Base-by-base conservation (phyloP, 2,113 vertebrate genomes). In the Felis chaus region DNA sequence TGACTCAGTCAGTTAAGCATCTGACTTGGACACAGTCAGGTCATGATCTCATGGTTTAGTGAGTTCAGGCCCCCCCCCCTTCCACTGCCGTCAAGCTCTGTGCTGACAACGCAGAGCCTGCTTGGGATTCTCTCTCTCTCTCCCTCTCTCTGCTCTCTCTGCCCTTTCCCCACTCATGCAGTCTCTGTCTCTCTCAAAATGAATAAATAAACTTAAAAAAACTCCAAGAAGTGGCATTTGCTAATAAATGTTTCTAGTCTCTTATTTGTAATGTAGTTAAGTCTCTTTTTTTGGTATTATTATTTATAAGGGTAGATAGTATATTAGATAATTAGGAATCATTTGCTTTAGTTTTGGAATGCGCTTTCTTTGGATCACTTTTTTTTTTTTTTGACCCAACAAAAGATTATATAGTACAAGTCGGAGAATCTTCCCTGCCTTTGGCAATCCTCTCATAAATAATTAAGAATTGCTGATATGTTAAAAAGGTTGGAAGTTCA, bases 291-390 rank as follows among this genome's bases (percentile, higher is more conserved):
- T 96, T 93, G 95, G 7, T 85, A 18, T 48, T 89, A 81, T 57
- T 45, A 23, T 68, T 16, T 82, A 4, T 86, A 18, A 88, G 29
- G 4, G 7, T 61, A 79, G 21, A 57, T 90, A 74, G 16, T 89
- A 33, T 89, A 48, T 79, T 97, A 41, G 39, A 41, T 95, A 78
- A 85, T 69, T 95, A 45, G 39, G 45, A 80, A 82, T 97, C 27
- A 81, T 89, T 93, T 95, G 15, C 33, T 91, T 98, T 94, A 27
- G 3, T 91, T 83, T 94, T 91, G 25, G 33, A 92, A 83, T 92
- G 73, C 14, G 57, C 18, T 85, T 7, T 82, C 18, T 85, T 90
- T 74, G 33, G 25, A 45, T 87, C 41, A 69, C 4, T 76, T 57
- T 25, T 48, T 76, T 69, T 76, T 69, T 45, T 94, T 89, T 81